These are phyloP conservation scores for Styela clava DNA, from an alignment of 23 tunicate genomes.

Conservation along the genomic window DNA sequence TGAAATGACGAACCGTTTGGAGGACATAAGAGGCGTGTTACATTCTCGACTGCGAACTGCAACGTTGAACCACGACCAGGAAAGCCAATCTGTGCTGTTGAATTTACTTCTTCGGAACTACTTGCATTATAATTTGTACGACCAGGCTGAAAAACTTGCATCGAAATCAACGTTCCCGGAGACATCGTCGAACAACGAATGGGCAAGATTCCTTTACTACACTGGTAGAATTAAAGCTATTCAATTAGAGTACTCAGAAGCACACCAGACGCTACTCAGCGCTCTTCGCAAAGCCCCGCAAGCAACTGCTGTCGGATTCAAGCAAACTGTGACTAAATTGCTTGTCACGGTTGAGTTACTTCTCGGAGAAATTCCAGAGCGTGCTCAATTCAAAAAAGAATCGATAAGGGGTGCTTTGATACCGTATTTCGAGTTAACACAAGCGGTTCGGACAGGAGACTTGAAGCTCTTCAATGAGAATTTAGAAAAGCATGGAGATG, in stretches of 20 bases:
- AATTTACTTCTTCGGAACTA: constrained; percentile 85
- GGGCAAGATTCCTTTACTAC: constrained; percentile 93
- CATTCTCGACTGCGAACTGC: constrained; percentile 91
- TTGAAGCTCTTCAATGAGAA: constrained; percentile 58
- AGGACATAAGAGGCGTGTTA: constrained; percentile 60
- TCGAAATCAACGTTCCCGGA: constrained; percentile 95
- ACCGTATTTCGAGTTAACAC: constrained; percentile 44
- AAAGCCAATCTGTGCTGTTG: constrained; percentile 77
- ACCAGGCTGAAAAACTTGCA: constrained; percentile 90
- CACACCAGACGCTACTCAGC: constrained; percentile 27
- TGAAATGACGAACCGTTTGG: constrained; percentile 63
- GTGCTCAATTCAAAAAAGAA: constrained; percentile 39
- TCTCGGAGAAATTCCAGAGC: constrained; percentile 50
- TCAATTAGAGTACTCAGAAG: constrained; percentile 44
- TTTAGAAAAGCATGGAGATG: constrained; percentile 60
- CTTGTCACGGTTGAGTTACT: constrained; percentile 39
- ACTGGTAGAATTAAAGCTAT: constrained; percentile 57
- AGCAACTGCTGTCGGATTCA: constrained; percentile 43
- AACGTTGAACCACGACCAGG: constrained; percentile 73
- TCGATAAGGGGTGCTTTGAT: constrained; percentile 32
- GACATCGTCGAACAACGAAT: constrained; percentile 87
- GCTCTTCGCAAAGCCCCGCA: constrained; percentile 54
- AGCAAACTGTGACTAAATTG: constrained; percentile 43
- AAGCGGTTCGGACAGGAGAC: constrained; percentile 90
- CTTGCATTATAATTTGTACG: constrained; percentile 83